Evolutionary conservation across 2,797 vertebrate species (phyloP), one percentile per base, ranked within the genome.

Genomic region (Heliangelus exortis): DNA sequence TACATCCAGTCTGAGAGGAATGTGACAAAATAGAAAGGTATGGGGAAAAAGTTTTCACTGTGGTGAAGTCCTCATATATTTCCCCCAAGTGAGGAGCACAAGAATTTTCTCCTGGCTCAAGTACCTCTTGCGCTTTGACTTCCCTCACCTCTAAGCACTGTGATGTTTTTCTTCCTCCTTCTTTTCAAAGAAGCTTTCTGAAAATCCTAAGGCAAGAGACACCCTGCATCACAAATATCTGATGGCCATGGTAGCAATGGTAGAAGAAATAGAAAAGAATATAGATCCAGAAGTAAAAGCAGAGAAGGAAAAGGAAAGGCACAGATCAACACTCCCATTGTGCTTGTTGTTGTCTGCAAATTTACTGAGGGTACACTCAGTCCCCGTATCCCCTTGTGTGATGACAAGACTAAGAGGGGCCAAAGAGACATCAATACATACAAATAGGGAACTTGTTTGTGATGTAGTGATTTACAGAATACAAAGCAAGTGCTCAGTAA

Each of bases 11-110:
- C 41, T 33, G 51, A 88, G 22, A 89, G 29, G 12, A 77, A 80
- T 0, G 0, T 25, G 22, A 28, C 4, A 23, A 74, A 72, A 72
- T 3, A 34, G 10, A 88, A 83, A 92, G 2, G 16, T 18, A 7
- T 26, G 26, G 8, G 7, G n/a, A 5, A 77, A 31, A 16, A 21
- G 20, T 4, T 66, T 58, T 45, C 12, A 43, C 54, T 41, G 23
- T 21, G 22, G 8, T 39, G 50, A 86, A 87, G 29, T 68, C 43
- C 36, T 71, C 34, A 55, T 26, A 55, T 23, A 31, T 77, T 89
- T 89, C 78, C 68, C 21, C 81, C 48, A 22, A 68, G 26, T 15
- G 36, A 87, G 39, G 28, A 83, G 58, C 7, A 68, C 12, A 28
- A 57, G 21, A 36, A 71, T 79, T 76, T 87, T 89, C 65, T 66